These are phyloP conservation scores for Sinocyclocheilus rhinocerous DNA, from an alignment of 2,113 vertebrate genomes.

Conservation along the genomic window DNA sequence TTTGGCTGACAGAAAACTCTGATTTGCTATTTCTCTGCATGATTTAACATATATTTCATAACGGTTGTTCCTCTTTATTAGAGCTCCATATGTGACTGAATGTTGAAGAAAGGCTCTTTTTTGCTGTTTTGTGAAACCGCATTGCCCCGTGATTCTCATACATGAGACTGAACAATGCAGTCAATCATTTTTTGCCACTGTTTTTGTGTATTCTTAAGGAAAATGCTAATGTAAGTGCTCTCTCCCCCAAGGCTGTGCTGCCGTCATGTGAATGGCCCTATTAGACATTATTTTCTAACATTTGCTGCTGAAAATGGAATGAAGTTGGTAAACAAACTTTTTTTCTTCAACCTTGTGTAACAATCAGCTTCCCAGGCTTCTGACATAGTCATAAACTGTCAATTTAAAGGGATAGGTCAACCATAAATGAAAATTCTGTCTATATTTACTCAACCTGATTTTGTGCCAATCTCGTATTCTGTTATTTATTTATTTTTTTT, in stretches of 20 bases:
- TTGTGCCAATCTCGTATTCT: not conserved
- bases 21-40: constrained; percentile 3
- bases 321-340: constrained; percentile 22
- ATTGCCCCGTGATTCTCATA: not conserved
- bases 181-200: constrained; percentile 11
- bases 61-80: not conserved
- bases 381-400: not conserved
- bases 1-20: not conserved
- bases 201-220: constrained; percentile 22
- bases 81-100: not conserved
- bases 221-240: constrained; percentile 37
- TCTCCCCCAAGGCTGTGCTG: not conserved
- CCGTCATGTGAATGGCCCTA: constrained; percentile 6
- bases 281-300: constrained; percentile 12
- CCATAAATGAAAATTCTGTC: not conserved
- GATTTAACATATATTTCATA: not conserved
- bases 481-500: not conserved
- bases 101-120: not conserved
- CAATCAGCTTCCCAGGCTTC: not conserved
- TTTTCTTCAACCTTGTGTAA: not conserved
- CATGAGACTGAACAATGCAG: not conserved
- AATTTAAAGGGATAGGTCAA: not conserved
- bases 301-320: constrained; percentile 29
- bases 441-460: not conserved
- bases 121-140: not conserved